Conservation (phyloP, 2,888 invertebrate genomes). For the Microplitis deprimator region DNA sequence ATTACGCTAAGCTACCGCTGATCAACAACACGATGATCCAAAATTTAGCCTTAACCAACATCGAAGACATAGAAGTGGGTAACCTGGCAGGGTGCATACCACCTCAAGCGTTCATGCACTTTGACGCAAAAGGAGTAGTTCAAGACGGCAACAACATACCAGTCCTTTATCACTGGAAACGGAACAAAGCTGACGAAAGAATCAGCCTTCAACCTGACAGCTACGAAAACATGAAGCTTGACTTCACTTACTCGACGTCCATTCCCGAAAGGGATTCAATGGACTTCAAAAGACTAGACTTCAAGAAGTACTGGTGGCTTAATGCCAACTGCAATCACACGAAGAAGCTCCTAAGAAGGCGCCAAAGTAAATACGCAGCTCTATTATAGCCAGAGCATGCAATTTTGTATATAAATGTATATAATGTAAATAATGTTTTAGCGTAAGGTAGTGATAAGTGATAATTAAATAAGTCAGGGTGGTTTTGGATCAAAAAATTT, state of each 20-base stretch:
- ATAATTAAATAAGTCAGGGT: no score
- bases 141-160: conserved; percentile 2
- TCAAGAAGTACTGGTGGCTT: conserved; percentile 26
- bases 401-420: no score
- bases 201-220: not conserved
- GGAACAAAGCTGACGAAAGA: not conserved
- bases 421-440: no score
- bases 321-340: not conserved
- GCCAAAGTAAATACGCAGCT: no score
- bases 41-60: not conserved
- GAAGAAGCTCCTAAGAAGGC: no score
- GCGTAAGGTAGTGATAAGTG: no score
- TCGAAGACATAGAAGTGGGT: not conserved
- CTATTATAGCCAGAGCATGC: no score
- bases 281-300: conserved; percentile 23
- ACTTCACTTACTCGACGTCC: not conserved
- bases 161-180: not conserved
- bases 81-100: not conserved
- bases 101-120: not conserved
- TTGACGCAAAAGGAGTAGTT: not conserved
- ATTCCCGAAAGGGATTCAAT: not conserved
- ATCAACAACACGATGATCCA: not conserved
- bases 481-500: no score
- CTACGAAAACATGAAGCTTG: not conserved
- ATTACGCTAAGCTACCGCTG: not conserved